These are phyloP conservation scores for Daktulosphaira vitifoliae DNA, from an alignment of 1,140 invertebrate species.

Conservation along the genomic window DNA sequence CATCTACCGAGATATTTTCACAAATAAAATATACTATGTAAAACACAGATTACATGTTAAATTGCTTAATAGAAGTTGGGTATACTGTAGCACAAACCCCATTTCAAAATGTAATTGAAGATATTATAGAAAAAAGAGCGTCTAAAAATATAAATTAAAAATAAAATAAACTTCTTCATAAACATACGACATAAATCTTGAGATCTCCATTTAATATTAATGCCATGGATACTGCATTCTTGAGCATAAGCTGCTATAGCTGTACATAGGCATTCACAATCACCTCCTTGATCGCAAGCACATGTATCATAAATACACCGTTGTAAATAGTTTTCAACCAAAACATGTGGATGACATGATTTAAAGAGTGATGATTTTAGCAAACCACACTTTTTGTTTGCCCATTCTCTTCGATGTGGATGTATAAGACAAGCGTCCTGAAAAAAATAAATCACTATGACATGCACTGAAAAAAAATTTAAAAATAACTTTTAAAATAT, in stretches of 20 bases:
- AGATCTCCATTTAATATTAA: slow-evolving; percentile 68
- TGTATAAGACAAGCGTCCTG: slow-evolving; percentile 62
- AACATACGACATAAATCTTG: slow-evolving; percentile 72
- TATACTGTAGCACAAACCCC: too few relatives aligned
- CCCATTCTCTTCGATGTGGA: slow-evolving; percentile 69
- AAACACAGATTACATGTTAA: too few relatives aligned
- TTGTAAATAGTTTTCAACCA: slow-evolving; percentile 55
- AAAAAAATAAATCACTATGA: neutral
- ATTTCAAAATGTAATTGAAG: too few relatives aligned
- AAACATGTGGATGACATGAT: slow-evolving; percentile 69
- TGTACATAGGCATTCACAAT: slow-evolving; percentile 83
- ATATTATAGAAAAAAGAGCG: too few relatives aligned
- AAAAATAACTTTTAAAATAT: neutral
- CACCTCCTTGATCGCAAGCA: slow-evolving; percentile 77
- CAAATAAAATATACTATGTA: too few relatives aligned
- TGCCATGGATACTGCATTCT: slow-evolving; percentile 61
- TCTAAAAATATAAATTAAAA: too few relatives aligned
- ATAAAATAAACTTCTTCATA: too few relatives aligned
- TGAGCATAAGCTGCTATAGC: slow-evolving; percentile 77
- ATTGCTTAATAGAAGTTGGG: too few relatives aligned
- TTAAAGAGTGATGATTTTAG: slow-evolving; percentile 62
- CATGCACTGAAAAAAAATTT: neutral
- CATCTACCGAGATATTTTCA: too few relatives aligned
- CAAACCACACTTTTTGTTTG: slow-evolving; percentile 60
- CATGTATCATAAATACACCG: slow-evolving; percentile 72